Base-by-base conservation (phyloP, 1,140 invertebrate species). In the Temnothorax curvispinosus region DNA sequence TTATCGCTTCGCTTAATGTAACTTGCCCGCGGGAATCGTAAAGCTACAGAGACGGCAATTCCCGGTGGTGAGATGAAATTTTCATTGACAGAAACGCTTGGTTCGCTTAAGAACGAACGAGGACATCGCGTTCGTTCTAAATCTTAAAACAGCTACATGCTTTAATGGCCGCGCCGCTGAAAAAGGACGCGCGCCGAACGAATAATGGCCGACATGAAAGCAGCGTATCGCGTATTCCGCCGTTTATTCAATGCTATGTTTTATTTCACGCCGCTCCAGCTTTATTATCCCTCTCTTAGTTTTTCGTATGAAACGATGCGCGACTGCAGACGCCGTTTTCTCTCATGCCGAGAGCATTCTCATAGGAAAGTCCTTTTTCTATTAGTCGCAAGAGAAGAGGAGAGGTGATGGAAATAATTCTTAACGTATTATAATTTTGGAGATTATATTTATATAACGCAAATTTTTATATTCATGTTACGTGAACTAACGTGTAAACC, bases 1-100 rank as follows among this genome's bases (percentile, higher is more conserved):
- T 88, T 81, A 88, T 87, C 85, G 65, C 41, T 56, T 18, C 60
- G 75, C 69, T 87, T 81, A 87, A 81, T 88, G 85, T 87, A 87
- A 86, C 74, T 67, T 18, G 72, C 35, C 65, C 81, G 47, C 64
- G 87, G 47, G 84, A 80, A 81, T 88, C 85, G 87, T 88, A 88
- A 88, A 88, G 65, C 69, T 54, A 67, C 76, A 50, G 85, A 69
- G 85, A 69, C 87, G 41, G 87, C 65, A 87, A 87, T 86, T 76
- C 76, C 44, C 27, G 69, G 69, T 2, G 67, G 50, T 41, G 58
- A n/a, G 38, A 60, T 62, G 47, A 87, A 88, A 88, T 88, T 81
- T 75, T 87, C 87, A 81, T 88, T 86, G 87, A 88, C 78, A 81
- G 78, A 74, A 84, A 41, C 35, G 80, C 84, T 18, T 5, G 56